Base-by-base conservation (phyloP, 2,888 invertebrate species). In the Pseudanteris insignis region DNA sequence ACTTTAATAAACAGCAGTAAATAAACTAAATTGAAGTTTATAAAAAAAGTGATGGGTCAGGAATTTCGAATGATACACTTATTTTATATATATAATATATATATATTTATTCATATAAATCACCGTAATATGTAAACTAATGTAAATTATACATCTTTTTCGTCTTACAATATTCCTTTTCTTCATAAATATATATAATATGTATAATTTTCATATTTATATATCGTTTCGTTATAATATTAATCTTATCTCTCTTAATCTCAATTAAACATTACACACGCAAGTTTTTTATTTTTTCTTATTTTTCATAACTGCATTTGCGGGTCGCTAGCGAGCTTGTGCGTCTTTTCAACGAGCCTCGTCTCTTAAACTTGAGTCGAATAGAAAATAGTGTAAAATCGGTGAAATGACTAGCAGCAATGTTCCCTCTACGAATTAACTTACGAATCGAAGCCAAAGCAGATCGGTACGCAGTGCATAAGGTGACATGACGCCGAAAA, bases 151-250 rank as follows among this genome's bases (percentile, higher is more conserved):
- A 69, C 70, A 67, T 70, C 64, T 67, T 70, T 69, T 63, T 67
- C 61, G 62, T 63, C 47, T 67, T 71, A 53, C 66, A 67, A 72
- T 72, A 74, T 72, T 72, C 68, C 67, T 68, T 68, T 69, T 71
- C 64, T 71, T 67, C 70, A 70, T 72, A 68, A 70, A 74, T 73
- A 72, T 70, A 72, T 70, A 70, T 68, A 68, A 67, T 70, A 70
- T 70, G 65, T 71, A 68, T 71, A 69, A 68, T 67, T 70, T 70
- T 64, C 65, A 70, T 70, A 63, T 70, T 55, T 54, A 65, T 69
- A 69, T 70, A 68, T 70, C 64, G 67, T 71, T 71, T 67, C 64
- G 63, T 69, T 71, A 67, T 66, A 64, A 59, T 65, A 67, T 68
- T 66, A 65, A 65, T 67, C 65, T 63, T 66, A 65, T 70, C 64